phyloP scores from a whole-genome alignment of 1,140 invertebrate species.

The Harlomillsia oculata region DNA sequence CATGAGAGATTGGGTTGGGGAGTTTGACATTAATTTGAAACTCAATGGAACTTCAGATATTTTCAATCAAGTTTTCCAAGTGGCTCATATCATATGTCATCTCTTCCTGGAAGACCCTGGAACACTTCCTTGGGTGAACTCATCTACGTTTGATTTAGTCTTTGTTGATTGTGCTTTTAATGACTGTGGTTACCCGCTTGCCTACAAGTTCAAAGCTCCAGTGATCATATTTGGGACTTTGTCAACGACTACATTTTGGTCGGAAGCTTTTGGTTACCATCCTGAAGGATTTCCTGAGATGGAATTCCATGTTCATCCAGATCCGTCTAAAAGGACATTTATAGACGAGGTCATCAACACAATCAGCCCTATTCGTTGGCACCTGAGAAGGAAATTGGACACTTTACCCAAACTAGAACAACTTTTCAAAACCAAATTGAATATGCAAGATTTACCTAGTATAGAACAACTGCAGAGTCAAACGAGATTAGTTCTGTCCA shows the following conservation, averaged over 20 bases:
- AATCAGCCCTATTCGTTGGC: conserved; percentile 6
- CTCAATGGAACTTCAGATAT: background rate
- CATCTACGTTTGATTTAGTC: conserved; percentile 36
- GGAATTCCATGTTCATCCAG: conserved; percentile 2
- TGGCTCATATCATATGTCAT: conserved; percentile 3
- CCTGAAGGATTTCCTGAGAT: conserved; percentile 18
- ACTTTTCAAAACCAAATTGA: conserved; percentile 2
- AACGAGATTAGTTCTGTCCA: conserved; percentile 5
- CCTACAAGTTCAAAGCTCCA: conserved; percentile 12
- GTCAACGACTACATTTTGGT: background rate
- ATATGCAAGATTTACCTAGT: conserved; percentile 1
- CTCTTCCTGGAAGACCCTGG: conserved; percentile 1
- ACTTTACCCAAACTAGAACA: conserved; percentile 1
- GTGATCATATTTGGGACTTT: conserved; percentile 12
- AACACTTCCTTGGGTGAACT: conserved; percentile 8
- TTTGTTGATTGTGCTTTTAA: conserved; percentile 37
- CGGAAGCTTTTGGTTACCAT: conserved; percentile 17
- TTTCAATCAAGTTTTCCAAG: background rate
- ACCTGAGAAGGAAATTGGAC: conserved; percentile 5
- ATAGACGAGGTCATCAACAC: conserved; percentile 10
- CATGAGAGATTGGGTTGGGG: background rate
- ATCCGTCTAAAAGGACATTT: conserved; percentile 9
- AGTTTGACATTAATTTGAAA: background rate
- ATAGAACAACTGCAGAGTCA: conserved; percentile 1
- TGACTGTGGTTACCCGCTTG: conserved; percentile 28